Conservation (phyloP, 2,113 vertebrate species). For the Tamias sibiricus region DNA sequence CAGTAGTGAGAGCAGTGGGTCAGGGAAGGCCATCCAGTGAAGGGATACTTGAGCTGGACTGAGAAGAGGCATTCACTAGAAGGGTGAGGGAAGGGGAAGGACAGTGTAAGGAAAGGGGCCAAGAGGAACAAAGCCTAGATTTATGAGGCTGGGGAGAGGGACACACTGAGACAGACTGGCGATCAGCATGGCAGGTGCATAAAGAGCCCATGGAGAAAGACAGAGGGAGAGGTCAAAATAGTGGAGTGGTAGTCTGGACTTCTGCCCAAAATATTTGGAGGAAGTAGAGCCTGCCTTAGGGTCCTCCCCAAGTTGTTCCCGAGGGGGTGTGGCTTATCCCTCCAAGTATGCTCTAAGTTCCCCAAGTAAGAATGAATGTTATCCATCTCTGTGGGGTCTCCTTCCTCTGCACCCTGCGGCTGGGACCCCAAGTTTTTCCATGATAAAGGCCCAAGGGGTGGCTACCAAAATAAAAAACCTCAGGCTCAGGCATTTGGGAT, state of each 20-base stretch:
- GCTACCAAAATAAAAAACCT: not conserved
- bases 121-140: not conserved
- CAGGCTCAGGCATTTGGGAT: not conserved
- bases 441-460: not conserved
- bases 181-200: not conserved
- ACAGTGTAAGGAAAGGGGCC: not conserved
- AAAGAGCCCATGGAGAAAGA: no score
- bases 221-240: not conserved
- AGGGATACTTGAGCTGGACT: not conserved
- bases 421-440: not conserved
- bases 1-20: not conserved
- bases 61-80: not conserved
- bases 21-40: not conserved
- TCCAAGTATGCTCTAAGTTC: not conserved
- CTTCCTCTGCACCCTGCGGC: not conserved
- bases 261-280: not conserved
- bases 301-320: not conserved
- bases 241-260: not conserved
- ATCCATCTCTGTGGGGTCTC: not conserved
- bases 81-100: constrained; percentile 3
- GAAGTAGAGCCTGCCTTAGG: not conserved
- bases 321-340: not conserved
- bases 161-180: not conserved
- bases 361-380: not conserved
- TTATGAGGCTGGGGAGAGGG: not conserved